Evolutionary conservation across 2,113 vertebrate species (phyloP), one percentile per base, ranked within the genome.

Genomic region (Peromyscus maniculatus): DNA sequence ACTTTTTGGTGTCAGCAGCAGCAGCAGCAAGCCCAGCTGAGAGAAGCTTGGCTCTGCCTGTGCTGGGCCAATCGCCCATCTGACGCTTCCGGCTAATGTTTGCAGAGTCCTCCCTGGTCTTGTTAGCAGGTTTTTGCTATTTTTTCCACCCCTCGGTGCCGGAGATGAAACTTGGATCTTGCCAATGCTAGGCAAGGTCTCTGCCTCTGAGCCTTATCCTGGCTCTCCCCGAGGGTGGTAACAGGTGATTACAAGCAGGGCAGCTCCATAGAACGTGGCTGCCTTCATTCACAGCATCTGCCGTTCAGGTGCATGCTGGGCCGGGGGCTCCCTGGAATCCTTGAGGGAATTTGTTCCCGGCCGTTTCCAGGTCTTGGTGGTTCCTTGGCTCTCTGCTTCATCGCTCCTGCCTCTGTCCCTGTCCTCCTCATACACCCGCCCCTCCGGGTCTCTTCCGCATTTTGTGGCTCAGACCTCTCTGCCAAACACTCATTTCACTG

Each of bases 31-130:
- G 78, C 1, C 0, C 31, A 0, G 10, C 77, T 0, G 8, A 24
- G 43, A 46, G 69, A 33, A 10, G 21, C 75, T 8, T 3, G 0
- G 4, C 16, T 22, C 13, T 67, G 64, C 19, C 28, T 28, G 78
- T 15, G 31, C 55, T 4, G 31, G 72, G 4, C 78, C 33, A 3
- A n/a, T 0, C 3, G 0, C 24, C 33, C 43, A 1, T 4, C 3
- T 52, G 52, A 7, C 5, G 4, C 13, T 3, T 88, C 8, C 43
- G 0, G 2, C 36, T 36, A 5, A 9, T 1, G 4, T 15, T 66
- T 43, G 3, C 1, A 11, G 19, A 43, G 36, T 1, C 2, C 71
- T 17, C 2, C 2, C 71, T 17, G 0, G 1, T 39, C 36, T 15
- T 64, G 16, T 1, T 24, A 21, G 36, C 0, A 1, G 64, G 22